A percentile compares a stretch with the other conserved stretches of the same genome.
Evolutionary conservation across 2,888 invertebrate genomes (phyloP).

Genomic region (Eledone cirrhosa): DNA sequence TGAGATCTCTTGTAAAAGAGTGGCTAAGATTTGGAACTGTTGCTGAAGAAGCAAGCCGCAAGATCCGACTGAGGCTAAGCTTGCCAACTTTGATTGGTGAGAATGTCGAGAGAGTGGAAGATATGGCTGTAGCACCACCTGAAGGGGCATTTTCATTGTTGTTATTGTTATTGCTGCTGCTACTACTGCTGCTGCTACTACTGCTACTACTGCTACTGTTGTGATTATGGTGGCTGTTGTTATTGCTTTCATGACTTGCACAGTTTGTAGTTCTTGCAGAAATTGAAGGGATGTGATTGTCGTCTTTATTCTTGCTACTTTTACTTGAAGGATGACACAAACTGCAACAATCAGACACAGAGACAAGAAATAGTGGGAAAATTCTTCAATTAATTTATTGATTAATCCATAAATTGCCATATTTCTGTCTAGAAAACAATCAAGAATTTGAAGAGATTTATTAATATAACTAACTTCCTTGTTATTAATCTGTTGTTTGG

Average conservation of each 20-base stretch:
- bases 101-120: conserved; percentile 33
- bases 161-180: conserved; percentile 4
- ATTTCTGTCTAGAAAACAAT: too few relatives aligned
- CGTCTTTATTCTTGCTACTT: neutral
- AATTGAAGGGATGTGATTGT: neutral
- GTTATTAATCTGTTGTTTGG: too few relatives aligned
- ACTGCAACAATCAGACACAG: neutral
- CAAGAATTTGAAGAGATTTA: too few relatives aligned
- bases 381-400: too few relatives aligned
- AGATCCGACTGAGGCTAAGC: conserved; percentile 32
- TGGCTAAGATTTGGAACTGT: conserved; percentile 33
- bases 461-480: too few relatives aligned
- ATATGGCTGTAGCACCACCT: conserved; percentile 38
- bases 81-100: conserved; percentile 35
- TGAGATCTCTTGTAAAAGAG: conserved; percentile 36
- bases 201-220: conserved; percentile 2
- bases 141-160: conserved; percentile 20
- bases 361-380: neutral
- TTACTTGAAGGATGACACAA: neutral
- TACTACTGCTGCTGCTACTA: conserved; percentile 8
- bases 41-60: conserved; percentile 32
- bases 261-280: neutral
- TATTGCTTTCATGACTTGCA: neutral
- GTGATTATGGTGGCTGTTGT: neutral
- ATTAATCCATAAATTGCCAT: too few relatives aligned